Conservation (phyloP, 2,888 invertebrate genomes). For the Blera fallax region DNA sequence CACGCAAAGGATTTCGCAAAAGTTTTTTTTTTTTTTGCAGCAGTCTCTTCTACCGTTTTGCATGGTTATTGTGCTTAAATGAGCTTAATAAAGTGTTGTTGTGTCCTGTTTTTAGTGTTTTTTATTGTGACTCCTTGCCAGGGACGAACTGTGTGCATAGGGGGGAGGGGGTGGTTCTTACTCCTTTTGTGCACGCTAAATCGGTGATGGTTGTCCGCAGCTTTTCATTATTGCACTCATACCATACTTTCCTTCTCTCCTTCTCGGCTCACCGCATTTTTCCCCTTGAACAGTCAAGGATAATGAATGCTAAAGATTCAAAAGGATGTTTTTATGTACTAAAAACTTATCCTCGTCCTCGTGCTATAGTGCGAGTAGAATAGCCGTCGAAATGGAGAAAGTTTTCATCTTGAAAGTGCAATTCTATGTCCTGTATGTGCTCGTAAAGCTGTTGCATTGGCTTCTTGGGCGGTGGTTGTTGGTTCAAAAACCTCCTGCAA, state of each 20-base stretch:
- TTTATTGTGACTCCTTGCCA: not conserved
- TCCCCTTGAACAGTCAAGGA: slow-evolving; percentile 59
- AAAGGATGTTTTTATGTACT: slow-evolving; percentile 60
- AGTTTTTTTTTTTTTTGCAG: slow-evolving; percentile 30
- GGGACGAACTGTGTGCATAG: not conserved
- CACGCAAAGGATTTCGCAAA: slow-evolving; percentile 16
- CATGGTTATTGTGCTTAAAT: slow-evolving; percentile 59
- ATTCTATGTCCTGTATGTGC: slow-evolving; percentile 47
- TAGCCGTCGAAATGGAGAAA: slow-evolving; percentile 35
- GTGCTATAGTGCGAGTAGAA: not conserved
- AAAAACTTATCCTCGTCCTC: slow-evolving; percentile 26
- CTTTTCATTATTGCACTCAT: slow-evolving; percentile 49
- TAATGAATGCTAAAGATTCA: slow-evolving; percentile 64
- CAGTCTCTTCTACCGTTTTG: slow-evolving; percentile 22
- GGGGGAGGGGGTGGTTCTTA: not conserved
- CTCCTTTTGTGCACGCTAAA: slow-evolving; percentile 17
- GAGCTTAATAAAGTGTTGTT: slow-evolving; percentile 65
- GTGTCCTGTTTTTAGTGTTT: slow-evolving; percentile 43
- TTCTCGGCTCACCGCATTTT: slow-evolving; percentile 49
- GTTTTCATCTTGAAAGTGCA: slow-evolving; percentile 60
- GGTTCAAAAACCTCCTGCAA: not conserved
- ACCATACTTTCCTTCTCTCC: not conserved
- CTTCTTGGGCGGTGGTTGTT: slow-evolving; percentile 2
- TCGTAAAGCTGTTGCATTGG: slow-evolving; percentile 47
- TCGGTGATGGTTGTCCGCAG: slow-evolving; percentile 57